Percentiles rank a stretch among this genome's conserved stretches.
Evolutionary conservation across 2,797 vertebrate genomes (phyloP).

Genomic region (Semotilus atromaculatus): DNA sequence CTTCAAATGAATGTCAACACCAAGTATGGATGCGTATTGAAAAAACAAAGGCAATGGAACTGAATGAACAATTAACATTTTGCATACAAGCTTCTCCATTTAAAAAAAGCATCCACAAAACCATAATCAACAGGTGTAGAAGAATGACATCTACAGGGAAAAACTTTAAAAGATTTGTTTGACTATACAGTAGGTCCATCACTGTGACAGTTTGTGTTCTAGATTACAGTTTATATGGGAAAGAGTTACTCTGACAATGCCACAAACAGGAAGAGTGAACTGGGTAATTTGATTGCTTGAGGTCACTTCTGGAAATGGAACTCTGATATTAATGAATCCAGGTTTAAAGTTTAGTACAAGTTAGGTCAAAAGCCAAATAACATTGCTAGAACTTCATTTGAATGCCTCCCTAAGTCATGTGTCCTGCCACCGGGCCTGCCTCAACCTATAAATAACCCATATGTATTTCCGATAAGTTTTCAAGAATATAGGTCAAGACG

Average conservation of each 20-base stretch:
- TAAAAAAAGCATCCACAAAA: background rate
- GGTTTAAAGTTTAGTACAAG: background rate
- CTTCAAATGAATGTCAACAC: background rate
- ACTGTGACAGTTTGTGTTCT: background rate
- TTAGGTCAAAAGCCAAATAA: background rate
- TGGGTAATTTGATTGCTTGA: background rate
- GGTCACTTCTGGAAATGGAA: no score
- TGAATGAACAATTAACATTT: background rate
- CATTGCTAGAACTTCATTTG: background rate
- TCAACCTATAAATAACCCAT: conserved; percentile 20
- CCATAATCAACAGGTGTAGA: background rate
- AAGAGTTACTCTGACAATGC: background rate
- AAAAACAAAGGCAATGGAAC: background rate
- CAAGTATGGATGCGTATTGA: background rate
- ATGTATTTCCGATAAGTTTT: conserved; percentile 35
- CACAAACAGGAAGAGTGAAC: background rate
- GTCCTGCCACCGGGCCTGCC: no score
- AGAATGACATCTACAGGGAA: background rate
- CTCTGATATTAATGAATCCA: background rate
- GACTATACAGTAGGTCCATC: background rate
- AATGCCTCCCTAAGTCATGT: no score
- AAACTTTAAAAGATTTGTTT: background rate
- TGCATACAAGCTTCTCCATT: background rate
- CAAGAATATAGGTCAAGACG: conserved; percentile 35
- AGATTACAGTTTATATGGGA: background rate